Evolutionary conservation across 2,888 invertebrate genomes (phyloP).

Genomic region (Protophormia terraenovae): DNA sequence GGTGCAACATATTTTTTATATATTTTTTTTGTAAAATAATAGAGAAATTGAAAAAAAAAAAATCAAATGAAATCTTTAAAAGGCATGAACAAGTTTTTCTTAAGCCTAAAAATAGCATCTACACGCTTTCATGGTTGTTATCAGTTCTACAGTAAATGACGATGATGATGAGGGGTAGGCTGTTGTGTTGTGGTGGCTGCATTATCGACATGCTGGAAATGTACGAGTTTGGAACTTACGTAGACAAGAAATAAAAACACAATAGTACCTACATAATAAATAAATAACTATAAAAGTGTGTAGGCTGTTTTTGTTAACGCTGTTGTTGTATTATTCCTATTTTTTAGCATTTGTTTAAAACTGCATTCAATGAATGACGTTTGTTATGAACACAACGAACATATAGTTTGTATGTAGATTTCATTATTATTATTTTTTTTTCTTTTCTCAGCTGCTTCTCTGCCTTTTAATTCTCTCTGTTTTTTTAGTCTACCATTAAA

Average conservation of each 20-base stretch:
- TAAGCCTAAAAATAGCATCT: conserved; percentile 60
- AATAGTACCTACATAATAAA: too few species aligned
- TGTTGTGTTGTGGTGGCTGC: neutral
- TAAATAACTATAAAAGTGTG: conserved; percentile 31
- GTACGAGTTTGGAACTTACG: conserved; percentile 16
- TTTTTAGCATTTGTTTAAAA: conserved; percentile 40
- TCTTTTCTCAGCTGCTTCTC: conserved; percentile 4
- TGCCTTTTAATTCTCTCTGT: neutral
- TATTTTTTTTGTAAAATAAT: neutral
- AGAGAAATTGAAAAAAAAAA: neutral
- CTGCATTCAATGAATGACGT: conserved; percentile 59
- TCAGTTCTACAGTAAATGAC: conserved; percentile 19
- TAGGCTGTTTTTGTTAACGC: conserved; percentile 40
- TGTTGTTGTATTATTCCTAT: conserved; percentile 24
- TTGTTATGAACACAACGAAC: conserved; percentile 30
- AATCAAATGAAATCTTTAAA: conserved; percentile 35
- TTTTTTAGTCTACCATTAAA: neutral
- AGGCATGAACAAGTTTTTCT: conserved; percentile 56
- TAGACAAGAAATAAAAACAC: conserved; percentile 34
- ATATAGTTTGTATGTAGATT: neutral
- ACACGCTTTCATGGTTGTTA: conserved; percentile 27
- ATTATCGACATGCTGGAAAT: conserved; percentile 14
- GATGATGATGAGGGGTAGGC: neutral
- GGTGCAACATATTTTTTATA: neutral
- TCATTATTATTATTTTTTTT: conserved; percentile 24